Evolutionary conservation across 1,140 invertebrate species (phyloP).

Genomic region (Bicyclus anynana): DNA sequence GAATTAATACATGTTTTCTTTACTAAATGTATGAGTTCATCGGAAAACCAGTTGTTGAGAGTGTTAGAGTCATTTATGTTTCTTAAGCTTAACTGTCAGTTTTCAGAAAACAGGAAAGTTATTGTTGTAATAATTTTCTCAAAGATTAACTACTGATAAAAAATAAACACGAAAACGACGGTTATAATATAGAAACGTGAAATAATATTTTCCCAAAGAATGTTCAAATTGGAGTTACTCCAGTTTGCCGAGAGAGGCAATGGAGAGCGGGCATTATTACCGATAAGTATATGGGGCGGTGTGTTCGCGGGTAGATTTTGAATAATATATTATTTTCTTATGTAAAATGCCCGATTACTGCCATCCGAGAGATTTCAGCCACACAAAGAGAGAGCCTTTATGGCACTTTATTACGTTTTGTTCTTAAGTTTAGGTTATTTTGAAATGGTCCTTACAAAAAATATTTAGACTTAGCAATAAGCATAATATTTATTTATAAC

Average conservation of each 20-base stretch:
- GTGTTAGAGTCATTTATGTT: too few species aligned
- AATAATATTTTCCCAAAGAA: not conserved
- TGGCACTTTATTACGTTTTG: constrained; percentile 64
- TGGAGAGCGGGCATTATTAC: constrained; percentile 61
- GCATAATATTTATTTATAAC: not conserved
- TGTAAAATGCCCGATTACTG: constrained; percentile 74
- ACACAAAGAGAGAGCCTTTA: constrained; percentile 64
- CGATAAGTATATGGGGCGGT: constrained; percentile 67
- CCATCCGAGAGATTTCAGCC: constrained; percentile 65
- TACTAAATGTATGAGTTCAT: too few species aligned
- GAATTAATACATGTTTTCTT: too few species aligned
- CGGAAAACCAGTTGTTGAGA: too few species aligned
- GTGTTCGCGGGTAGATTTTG: constrained; percentile 66
- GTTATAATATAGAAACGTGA: not conserved
- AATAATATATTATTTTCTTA: constrained; percentile 76
- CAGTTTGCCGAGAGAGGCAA: constrained; percentile 14
- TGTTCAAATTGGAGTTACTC: constrained; percentile 16
- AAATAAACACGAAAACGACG: too few species aligned
- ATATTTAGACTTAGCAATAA: constrained; percentile 14
- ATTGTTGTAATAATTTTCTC: too few species aligned
- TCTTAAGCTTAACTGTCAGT: too few species aligned
- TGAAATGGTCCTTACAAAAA: constrained; percentile 9
- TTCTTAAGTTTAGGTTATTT: constrained; percentile 62
- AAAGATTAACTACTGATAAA: too few species aligned
- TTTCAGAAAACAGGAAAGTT: too few species aligned